Conservation (phyloP, 2,888 invertebrate genomes). For the Heliothis peltigera region DNA sequence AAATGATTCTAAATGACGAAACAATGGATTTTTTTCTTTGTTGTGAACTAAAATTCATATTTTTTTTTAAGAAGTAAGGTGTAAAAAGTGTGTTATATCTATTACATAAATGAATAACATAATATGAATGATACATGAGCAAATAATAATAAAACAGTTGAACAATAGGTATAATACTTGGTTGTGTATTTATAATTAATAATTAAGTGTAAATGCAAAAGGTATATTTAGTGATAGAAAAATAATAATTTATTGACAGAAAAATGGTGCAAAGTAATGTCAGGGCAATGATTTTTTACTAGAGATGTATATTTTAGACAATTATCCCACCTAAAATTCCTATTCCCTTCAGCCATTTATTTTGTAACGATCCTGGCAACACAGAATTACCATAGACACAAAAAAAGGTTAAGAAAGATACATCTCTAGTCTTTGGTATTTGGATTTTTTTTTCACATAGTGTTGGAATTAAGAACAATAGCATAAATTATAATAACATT, state of each 20-base stretch:
- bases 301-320: conserved; percentile 42
- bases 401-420: conserved; percentile 10
- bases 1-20: no score
- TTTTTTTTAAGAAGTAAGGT: neutral
- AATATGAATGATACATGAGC: conserved; percentile 46
- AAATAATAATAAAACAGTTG: conserved; percentile 40
- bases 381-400: neutral
- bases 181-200: conserved; percentile 1
- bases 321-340: neutral
- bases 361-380: neutral
- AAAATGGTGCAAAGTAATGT: conserved; percentile 33
- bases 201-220: neutral
- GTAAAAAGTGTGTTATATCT: conserved; percentile 27
- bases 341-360: neutral
- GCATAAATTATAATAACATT: conserved; percentile 59
- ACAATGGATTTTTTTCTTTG: no score
- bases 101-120: conserved; percentile 50
- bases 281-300: conserved; percentile 6
- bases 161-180: neutral
- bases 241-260: neutral
- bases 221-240: conserved; percentile 1
- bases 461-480: conserved; percentile 29
- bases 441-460: conserved; percentile 5
- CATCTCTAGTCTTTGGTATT: conserved; percentile 46
- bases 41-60: neutral